Percentiles rank a stretch among this genome's conserved stretches.
These are phyloP conservation scores for Orthosia gracilis DNA, from an alignment of 2,888 invertebrate species.

Conservation along the genomic window DNA sequence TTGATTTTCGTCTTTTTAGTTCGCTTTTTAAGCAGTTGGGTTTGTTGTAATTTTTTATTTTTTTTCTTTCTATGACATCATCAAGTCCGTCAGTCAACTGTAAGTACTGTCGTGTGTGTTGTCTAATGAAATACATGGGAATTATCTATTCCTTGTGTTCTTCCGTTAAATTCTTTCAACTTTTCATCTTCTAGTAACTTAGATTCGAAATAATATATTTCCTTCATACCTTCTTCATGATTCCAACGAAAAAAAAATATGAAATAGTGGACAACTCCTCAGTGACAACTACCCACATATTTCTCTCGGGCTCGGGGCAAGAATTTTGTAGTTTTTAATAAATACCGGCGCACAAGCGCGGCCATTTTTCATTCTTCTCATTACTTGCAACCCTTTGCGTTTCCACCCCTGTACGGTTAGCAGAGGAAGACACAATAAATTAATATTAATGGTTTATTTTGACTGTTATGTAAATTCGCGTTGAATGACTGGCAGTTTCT, in stretches of 20 bases:
- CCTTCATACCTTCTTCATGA: too few relatives aligned
- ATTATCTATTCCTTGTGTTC: too few relatives aligned
- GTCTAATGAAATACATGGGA: too few relatives aligned
- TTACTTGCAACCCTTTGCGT: conserved; percentile 87
- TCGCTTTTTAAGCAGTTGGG: too few relatives aligned
- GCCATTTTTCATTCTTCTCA: conserved; percentile 87
- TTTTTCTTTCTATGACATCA: too few relatives aligned
- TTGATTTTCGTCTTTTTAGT: too few relatives aligned
- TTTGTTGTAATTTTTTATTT: too few relatives aligned
- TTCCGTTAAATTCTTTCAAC: too few relatives aligned
- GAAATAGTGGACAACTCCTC: conserved; percentile 17
- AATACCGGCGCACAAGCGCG: conserved; percentile 75
- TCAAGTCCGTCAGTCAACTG: too few relatives aligned
- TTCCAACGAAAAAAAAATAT: background rate
- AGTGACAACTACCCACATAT: conserved; percentile 48
- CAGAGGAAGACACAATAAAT: conserved; percentile 80
- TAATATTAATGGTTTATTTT: conserved; percentile 45
- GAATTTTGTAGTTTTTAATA: conserved; percentile 85
- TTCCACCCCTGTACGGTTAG: conserved; percentile 78
- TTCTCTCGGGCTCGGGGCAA: conserved; percentile 52
- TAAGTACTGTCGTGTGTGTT: too few relatives aligned
- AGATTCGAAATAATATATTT: too few relatives aligned
- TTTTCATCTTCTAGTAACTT: too few relatives aligned
- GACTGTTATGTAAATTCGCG: conserved; percentile 28
- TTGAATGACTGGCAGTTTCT: conserved; percentile 19